These are phyloP conservation scores for Papilio aristodemus DNA, from an alignment of 1,140 invertebrate species.

Conservation along the genomic window DNA sequence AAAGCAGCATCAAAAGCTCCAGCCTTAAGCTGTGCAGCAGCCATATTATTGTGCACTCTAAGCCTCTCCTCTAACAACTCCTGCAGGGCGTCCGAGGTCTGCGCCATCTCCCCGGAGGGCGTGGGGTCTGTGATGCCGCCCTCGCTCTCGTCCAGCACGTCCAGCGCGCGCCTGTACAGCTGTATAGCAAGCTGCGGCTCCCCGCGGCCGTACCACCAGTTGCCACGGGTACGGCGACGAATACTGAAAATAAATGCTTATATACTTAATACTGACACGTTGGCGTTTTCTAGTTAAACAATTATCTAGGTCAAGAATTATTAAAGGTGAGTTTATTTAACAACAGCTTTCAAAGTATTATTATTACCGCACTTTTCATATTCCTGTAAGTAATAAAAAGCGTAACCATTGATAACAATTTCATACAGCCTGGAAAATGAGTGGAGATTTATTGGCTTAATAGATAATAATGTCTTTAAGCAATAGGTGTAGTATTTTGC, in stretches of 20 bases:
- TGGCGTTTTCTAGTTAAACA: too few relatives aligned
- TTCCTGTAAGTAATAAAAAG: neutral
- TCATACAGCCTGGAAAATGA: neutral
- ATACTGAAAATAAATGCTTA: conserved; percentile 79
- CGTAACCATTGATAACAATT: neutral
- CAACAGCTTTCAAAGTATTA: too few relatives aligned
- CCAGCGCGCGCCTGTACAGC: conserved; percentile 90
- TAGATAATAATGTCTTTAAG: too few relatives aligned
- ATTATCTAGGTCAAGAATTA: too few relatives aligned
- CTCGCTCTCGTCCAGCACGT: conserved; percentile 88
- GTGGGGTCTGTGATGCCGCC: conserved; percentile 78
- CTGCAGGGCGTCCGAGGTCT: conserved; percentile 52
- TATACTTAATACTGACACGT: too few relatives aligned
- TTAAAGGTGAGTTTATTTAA: too few relatives aligned
- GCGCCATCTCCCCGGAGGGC: conserved; percentile 50
- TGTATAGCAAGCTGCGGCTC: conserved; percentile 90
- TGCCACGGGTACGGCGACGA: conserved; percentile 90
- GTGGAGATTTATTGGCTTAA: neutral
- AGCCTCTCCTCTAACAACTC: conserved; percentile 87
- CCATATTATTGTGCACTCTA: conserved; percentile 94
- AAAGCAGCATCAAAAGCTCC: conserved; percentile 89
- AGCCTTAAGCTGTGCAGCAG: conserved; percentile 92
- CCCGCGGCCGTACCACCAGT: conserved; percentile 91
- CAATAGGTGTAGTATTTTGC: too few relatives aligned
- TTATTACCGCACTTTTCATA: neutral